Conservation (phyloP, 2,797 vertebrate species). For the Craterocephalus amniculus region DNA sequence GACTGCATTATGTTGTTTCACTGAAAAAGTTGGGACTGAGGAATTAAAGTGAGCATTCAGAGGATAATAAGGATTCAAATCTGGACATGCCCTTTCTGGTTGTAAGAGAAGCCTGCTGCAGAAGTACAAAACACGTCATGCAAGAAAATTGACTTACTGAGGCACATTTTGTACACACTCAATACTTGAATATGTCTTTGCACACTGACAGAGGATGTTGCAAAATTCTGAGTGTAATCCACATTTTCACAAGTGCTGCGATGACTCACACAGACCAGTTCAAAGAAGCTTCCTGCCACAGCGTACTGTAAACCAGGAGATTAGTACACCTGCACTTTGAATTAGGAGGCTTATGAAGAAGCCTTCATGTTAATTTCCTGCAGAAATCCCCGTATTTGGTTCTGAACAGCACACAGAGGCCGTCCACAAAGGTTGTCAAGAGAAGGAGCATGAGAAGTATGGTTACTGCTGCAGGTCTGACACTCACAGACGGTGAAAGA, state of each 20-base stretch:
- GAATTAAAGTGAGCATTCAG: slow-evolving; percentile 4
- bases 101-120: slow-evolving; percentile 9
- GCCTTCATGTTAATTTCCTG: slow-evolving; percentile 60
- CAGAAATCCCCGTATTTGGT: slow-evolving; percentile 57
- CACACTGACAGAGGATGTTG: slow-evolving; percentile 20
- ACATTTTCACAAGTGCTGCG: slow-evolving; percentile 19
- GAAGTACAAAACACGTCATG: slow-evolving; percentile 21
- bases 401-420: slow-evolving; percentile 38
- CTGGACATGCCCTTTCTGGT: background rate
- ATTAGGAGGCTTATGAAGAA: slow-evolving; percentile 47
- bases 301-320: slow-evolving; percentile 37
- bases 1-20: slow-evolving; percentile 60
- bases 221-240: slow-evolving; percentile 43
- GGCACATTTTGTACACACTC: background rate
- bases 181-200: background rate
- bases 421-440: slow-evolving; percentile 14
- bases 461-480: slow-evolving; percentile 28
- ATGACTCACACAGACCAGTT: slow-evolving; percentile 60
- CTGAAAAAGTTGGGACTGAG: slow-evolving; percentile 36
- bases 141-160: background rate
- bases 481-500: slow-evolving; percentile 34
- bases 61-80: slow-evolving; percentile 34
- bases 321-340: slow-evolving; percentile 68
- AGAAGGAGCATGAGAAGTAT: slow-evolving; percentile 22
- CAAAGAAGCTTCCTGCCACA: slow-evolving; percentile 48